Base-by-base conservation (phyloP, 2,888 invertebrate species). In the Cantharis rustica region DNA sequence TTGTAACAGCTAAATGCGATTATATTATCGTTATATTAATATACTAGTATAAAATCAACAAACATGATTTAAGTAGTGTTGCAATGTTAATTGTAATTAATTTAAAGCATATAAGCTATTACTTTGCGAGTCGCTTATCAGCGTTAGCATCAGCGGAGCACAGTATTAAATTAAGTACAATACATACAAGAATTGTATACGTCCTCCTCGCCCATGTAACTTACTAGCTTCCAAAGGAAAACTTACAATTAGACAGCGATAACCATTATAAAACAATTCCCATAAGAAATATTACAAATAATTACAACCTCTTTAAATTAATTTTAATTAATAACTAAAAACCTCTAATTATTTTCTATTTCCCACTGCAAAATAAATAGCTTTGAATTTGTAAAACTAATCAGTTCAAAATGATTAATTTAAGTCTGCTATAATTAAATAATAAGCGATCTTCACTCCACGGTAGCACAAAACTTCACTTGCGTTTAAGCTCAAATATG, bases 131-230 rank as follows among this genome's bases (percentile, higher is more conserved):
- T 72, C 76, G 80, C 77, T 80, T 81, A 82, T 81, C 82, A 80
- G 80, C 79, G 80, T 77, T 72, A 68, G 73, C 75, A 81, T 83
- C 82, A 76, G 78, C 79, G 79, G 75, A 79, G 76, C 76, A 82
- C 82, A 83, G 83, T 83, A 84, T 85, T 84, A 85, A 85, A 85
- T 85, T 85, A 84, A n/a, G 47, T 47, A 47, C 47, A 47, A 47
- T 47, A 47, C 47, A 47, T 47, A 47, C 47, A n/a, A 47, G 47
- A 47, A 47, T 47, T 47, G 13, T 47, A 7, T 47, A 47, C 47
- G 47, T 47, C 47, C 47, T 47, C 47, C 47, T 47, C 47, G 47
- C 4, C 13, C 47, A 47, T 7, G n/a, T n/a, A 47, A 47, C 47
- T 47, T 47, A 47, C 47, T 47, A n/a, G 7, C 47, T 47, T 7